Evolutionary conservation across 2,797 vertebrate genomes (phyloP).

Genomic region (Tarsius wallacei): DNA sequence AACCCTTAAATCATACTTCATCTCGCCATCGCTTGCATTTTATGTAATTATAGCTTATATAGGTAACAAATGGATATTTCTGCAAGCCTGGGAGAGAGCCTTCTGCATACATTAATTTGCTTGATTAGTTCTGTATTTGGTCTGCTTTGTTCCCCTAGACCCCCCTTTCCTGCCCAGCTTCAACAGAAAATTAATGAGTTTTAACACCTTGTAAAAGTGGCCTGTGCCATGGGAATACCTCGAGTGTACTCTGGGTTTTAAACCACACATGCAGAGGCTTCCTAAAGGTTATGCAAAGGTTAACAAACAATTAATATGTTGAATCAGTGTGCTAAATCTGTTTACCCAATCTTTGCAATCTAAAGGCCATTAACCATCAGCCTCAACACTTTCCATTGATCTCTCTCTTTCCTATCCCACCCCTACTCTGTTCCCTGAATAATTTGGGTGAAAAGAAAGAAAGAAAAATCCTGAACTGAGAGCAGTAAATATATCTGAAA

Average conservation of each 20-base stretch:
- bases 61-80: constrained; percentile 87
- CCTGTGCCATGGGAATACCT: constrained; percentile 46
- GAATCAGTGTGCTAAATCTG: constrained; percentile 80
- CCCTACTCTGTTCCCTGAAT: constrained; percentile 38
- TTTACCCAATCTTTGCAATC: constrained; percentile 81
- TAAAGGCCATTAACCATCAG: constrained; percentile 79
- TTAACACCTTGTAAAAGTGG: constrained; percentile 72
- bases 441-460: constrained; percentile 63
- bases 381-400: background rate
- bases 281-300: constrained; percentile 89
- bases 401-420: constrained; percentile 69
- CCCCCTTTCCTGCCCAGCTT: constrained; percentile 73
- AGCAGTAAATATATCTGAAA: constrained; percentile 15
- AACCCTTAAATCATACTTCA: constrained; percentile 86
- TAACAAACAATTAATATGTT: constrained; percentile 80
- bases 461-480: constrained; percentile 7
- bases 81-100: constrained; percentile 78
- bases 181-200: constrained; percentile 69
- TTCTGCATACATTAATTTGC: constrained; percentile 86
- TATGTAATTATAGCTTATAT: constrained; percentile 88
- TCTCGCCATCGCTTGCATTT: constrained; percentile 75
- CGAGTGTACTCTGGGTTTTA: constrained; percentile 65
- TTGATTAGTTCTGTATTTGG: constrained; percentile 85
- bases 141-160: constrained; percentile 76
- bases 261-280: constrained; percentile 73